Conservation (phyloP, 2,888 invertebrate genomes). For the Limnephilus lunatus region DNA sequence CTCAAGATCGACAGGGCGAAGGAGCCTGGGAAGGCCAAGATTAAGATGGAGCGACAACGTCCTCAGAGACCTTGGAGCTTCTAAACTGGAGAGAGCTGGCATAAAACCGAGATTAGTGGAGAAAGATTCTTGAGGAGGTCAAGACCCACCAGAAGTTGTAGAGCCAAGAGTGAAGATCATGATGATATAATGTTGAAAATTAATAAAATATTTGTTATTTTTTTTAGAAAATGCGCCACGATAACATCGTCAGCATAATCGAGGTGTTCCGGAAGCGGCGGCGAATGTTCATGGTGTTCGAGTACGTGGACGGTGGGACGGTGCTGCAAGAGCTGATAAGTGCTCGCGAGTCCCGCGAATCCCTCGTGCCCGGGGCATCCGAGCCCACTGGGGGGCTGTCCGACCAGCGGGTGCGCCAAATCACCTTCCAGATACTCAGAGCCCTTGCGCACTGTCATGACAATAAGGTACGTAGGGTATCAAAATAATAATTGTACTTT, state of each 20-base stretch:
- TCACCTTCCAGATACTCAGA: conserved; percentile 87
- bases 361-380: not conserved
- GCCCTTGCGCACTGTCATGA: conserved; percentile 90
- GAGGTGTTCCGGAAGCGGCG: conserved; percentile 91
- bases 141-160: no score
- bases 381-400: conserved; percentile 79
- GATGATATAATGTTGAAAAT: not conserved
- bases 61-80: no score
- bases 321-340: conserved; percentile 90
- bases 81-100: no score
- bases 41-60: no score
- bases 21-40: no score
- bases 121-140: no score
- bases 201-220: not conserved
- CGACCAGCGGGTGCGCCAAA: conserved; percentile 2
- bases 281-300: conserved; percentile 91
- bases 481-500: not conserved
- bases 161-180: no score
- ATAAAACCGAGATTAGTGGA: no score
- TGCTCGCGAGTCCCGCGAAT: conserved; percentile 67
- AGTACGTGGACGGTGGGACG: conserved; percentile 91
- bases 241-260: conserved; percentile 91
- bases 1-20: no score
- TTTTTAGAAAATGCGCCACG: conserved; percentile 88
- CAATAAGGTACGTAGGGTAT: conserved; percentile 82